Evolutionary conservation across 92 coral and sea anemone genomes (phyloP).

Genomic region (Bergia sp.): DNA sequence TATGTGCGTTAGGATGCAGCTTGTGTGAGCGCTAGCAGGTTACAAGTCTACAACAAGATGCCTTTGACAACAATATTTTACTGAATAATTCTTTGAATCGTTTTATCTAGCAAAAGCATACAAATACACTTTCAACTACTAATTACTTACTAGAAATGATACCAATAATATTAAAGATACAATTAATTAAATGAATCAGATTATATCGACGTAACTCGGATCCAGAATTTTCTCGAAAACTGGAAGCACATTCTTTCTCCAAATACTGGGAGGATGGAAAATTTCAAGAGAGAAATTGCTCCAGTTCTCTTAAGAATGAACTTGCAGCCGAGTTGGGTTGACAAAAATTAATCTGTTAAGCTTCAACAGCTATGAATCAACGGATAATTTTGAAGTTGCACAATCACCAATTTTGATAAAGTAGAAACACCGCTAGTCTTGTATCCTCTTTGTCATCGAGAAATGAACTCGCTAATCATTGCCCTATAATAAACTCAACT

Average conservation of each 20-base stretch:
- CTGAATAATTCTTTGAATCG: neutral
- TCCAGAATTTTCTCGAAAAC: neutral
- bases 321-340: neutral
- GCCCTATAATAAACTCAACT: neutral
- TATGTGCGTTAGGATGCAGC: too few relatives aligned
- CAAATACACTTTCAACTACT: neutral
- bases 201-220: neutral
- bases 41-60: too few relatives aligned
- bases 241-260: neutral
- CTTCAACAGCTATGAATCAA: neutral
- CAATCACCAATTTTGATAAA: too few relatives aligned
- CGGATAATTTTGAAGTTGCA: too few relatives aligned
- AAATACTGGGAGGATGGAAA: constrained; percentile 15
- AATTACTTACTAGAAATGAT: neutral
- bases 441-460: neutral
- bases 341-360: neutral
- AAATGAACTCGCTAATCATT: neutral
- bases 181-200: too few relatives aligned
- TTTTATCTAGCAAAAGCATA: neutral
- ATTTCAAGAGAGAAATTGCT: constrained; percentile 3
- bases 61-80: neutral
- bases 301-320: neutral
- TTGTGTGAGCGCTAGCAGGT: too few relatives aligned
- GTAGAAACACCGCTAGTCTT: neutral
- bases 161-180: neutral